Percentiles rank a stretch among this genome's conserved stretches.
These are phyloP conservation scores for Ornithoptera priamus DNA, from an alignment of 2,888 invertebrate genomes.

Conservation along the genomic window DNA sequence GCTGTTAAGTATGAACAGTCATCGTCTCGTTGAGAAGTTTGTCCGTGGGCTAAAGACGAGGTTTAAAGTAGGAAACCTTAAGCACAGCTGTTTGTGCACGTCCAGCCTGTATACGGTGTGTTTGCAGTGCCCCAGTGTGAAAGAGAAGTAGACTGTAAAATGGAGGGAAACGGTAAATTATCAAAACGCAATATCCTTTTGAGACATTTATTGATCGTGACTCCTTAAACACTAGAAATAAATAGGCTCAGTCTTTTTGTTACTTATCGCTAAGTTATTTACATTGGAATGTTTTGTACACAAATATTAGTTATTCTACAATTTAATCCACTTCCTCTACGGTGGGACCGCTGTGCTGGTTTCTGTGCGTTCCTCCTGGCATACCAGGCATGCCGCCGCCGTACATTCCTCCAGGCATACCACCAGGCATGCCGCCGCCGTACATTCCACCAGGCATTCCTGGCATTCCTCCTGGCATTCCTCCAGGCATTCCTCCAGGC, in stretches of 20 bases:
- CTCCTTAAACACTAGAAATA: constrained; percentile 3
- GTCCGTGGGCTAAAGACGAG: no score
- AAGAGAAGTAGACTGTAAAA: no score
- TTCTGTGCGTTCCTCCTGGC: constrained; percentile 2
- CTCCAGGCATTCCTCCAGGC: background rate
- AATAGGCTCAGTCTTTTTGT: constrained; percentile 12
- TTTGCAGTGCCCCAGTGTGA: no score
- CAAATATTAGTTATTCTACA: background rate
- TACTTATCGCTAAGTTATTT: no score
- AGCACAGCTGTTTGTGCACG: no score
- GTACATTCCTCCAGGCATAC: constrained; percentile 1
- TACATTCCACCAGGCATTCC: no score
- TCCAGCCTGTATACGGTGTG: no score
- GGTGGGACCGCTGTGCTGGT: constrained; percentile 7
- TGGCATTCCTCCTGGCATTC: no score
- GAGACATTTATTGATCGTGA: background rate
- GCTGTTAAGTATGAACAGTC: no score
- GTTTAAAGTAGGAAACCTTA: no score
- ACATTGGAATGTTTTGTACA: no score
- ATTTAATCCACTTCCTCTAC: constrained; percentile 28
- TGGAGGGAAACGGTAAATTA: background rate
- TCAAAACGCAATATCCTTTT: background rate
- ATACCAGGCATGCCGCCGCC: background rate
- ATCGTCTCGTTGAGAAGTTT: no score
- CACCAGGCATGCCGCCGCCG: background rate